A percentile compares a stretch with the other conserved stretches of the same genome.
Evolutionary conservation across 2,888 invertebrate genomes (phyloP).

Genomic region (Mythimna impura): DNA sequence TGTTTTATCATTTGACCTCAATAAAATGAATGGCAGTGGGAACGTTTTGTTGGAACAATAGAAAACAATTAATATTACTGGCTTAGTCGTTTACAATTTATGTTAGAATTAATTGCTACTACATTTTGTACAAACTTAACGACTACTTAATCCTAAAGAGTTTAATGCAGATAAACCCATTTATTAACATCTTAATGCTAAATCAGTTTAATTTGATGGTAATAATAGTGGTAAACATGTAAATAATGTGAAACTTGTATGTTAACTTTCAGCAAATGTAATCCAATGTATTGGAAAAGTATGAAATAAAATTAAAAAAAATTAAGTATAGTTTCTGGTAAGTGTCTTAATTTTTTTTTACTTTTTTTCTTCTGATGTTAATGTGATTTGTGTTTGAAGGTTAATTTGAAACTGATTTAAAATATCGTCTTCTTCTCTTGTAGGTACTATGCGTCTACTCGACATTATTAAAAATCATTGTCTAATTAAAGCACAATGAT

Average conservation of each 20-base stretch:
- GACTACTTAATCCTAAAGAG: constrained; percentile 3
- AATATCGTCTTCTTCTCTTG: constrained; percentile 1
- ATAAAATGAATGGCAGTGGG: constrained; percentile 56
- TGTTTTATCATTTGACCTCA: constrained; percentile 59
- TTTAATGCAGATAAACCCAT: neutral
- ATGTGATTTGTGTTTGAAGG: neutral
- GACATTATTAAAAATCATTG: constrained; percentile 21
- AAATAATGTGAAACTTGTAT: neutral
- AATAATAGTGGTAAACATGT: neutral
- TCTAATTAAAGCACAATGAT: constrained; percentile 50
- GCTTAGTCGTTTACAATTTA: constrained; percentile 37
- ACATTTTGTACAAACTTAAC: constrained; percentile 20
- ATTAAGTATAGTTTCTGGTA: neutral
- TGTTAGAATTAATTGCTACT: constrained; percentile 21
- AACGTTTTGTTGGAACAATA: constrained; percentile 53
- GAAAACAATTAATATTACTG: constrained; percentile 54
- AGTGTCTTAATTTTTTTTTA: neutral
- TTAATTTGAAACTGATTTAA: neutral
- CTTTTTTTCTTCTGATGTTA: neutral
- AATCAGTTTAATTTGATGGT: neutral
- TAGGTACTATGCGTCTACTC: constrained; percentile 6
- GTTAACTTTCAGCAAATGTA: constrained; percentile 2
- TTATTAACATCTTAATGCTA: neutral
- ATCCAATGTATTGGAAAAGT: no score
- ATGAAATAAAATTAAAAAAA: neutral